These are phyloP conservation scores for Mus spicilegus DNA, from an alignment of 2,113 vertebrate genomes.

Conservation along the genomic window DNA sequence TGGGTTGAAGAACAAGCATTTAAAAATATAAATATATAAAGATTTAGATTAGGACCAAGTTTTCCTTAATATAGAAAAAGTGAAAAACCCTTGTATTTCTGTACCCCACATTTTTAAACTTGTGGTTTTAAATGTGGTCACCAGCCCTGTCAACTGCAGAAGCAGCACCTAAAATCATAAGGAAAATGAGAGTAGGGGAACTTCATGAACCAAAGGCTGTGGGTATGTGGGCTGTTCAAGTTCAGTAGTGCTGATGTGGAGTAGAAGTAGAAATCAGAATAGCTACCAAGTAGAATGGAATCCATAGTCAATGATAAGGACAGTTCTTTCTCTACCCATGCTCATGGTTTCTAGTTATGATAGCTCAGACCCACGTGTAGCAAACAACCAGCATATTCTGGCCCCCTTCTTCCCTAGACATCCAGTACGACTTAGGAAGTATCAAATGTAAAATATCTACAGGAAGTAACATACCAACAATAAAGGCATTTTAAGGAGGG, in stretches of 20 bases:
- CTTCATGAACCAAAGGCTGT: background rate
- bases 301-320: background rate
- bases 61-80: background rate
- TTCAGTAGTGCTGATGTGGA: background rate
- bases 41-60: background rate
- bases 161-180: background rate
- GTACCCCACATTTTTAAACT: background rate
- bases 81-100: background rate
- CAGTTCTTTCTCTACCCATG: background rate
- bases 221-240: accelerated
- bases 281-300: background rate
- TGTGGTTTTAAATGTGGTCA: background rate
- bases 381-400: background rate
- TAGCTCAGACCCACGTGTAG: background rate
- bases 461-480: background rate
- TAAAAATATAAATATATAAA: conserved; percentile 1
- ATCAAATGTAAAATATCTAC: background rate
- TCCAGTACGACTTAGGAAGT: background rate
- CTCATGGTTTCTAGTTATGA: background rate
- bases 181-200: background rate
- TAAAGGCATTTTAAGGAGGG: conserved; percentile 65
- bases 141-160: background rate
- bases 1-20: background rate
- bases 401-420: background rate
- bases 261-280: background rate